Evolutionary conservation across 92 coral and sea anemone genomes (phyloP).

Genomic region (Meandrina meandrites): DNA sequence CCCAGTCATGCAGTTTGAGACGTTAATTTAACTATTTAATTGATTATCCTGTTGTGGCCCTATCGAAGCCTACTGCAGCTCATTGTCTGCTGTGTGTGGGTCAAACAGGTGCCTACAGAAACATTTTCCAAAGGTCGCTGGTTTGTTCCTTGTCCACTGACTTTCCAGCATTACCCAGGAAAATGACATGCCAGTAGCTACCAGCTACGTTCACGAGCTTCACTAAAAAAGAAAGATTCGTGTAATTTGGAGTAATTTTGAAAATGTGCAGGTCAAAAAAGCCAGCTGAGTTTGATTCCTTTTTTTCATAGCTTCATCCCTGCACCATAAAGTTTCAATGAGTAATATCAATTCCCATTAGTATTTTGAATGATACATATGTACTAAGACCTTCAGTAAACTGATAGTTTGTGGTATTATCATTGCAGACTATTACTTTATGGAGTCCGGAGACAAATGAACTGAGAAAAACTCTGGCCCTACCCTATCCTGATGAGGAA

Average conservation of each 20-base stretch:
- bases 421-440: conserved; percentile 75
- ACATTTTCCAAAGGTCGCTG: conserved; percentile 60
- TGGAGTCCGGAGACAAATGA: conserved; percentile 92
- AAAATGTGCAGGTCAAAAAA: no score
- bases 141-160: neutral
- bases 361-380: neutral
- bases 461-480: conserved; percentile 69
- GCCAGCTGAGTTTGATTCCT: no score
- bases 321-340: no score
- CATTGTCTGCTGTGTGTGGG: conserved; percentile 38
- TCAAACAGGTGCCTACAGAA: conserved; percentile 66
- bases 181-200: conserved; percentile 37
- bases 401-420: neutral
- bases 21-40: no score
- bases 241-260: no score
- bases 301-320: no score
- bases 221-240: no score
- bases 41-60: conserved; percentile 32
- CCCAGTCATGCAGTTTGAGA: no score
- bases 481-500: conserved; percentile 76
- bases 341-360: no score
- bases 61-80: conserved; percentile 59
- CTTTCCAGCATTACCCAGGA: conserved; percentile 71
- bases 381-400: neutral
- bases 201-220: no score